A percentile compares a stretch with the other conserved stretches of the same genome.
These are phyloP conservation scores for Megalops cyprinoides DNA, from an alignment of 2,797 vertebrate species.

Conservation along the genomic window DNA sequence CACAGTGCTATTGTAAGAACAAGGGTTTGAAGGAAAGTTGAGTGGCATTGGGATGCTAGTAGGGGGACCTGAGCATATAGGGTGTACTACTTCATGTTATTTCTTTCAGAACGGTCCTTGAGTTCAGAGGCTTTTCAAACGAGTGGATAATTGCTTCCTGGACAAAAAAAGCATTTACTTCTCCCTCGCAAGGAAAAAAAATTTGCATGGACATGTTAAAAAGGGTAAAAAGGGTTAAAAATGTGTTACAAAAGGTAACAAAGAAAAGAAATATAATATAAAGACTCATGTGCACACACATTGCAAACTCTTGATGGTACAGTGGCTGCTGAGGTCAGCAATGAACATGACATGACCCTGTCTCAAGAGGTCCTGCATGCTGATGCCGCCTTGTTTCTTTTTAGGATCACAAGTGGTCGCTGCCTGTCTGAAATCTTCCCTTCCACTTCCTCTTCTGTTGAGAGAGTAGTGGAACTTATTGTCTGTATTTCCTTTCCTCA, in stretches of 20 bases:
- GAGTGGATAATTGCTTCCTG: not conserved
- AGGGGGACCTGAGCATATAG: not conserved
- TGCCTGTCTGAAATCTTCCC: no score
- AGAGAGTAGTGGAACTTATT: slow-evolving; percentile 38
- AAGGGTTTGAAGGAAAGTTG: not conserved
- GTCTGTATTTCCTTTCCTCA: slow-evolving; percentile 59
- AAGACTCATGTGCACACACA: not conserved
- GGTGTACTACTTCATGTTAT: not conserved
- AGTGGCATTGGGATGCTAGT: not conserved
- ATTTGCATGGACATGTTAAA: not conserved
- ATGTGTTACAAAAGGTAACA: no score
- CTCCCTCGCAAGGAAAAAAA: not conserved
- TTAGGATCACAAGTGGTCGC: no score
- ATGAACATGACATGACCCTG: no score
- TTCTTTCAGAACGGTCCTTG: not conserved
- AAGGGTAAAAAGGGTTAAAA: no score
- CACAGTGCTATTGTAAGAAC: not conserved
- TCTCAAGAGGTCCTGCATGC: no score
- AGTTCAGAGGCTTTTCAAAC: not conserved
- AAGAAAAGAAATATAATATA: not conserved
- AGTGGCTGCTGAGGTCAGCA: no score
- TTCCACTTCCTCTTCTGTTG: no score
- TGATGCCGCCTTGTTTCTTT: no score
- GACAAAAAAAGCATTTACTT: not conserved
- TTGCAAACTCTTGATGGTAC: no score